phyloP scores from a whole-genome alignment of 2,797 vertebrate species.

The Cuniculus paca region DNA sequence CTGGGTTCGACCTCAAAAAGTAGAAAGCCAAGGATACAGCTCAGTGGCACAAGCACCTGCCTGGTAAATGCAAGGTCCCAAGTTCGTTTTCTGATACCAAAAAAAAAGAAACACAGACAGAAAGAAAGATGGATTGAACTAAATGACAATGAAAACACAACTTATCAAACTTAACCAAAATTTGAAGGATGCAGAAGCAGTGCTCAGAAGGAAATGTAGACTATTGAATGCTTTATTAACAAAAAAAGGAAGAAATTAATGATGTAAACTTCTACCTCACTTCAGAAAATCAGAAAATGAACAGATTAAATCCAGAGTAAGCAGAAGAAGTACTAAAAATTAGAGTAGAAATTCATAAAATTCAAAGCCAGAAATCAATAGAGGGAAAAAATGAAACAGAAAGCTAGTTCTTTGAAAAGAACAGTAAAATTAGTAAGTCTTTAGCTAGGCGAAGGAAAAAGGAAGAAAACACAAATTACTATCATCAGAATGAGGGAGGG shows the following conservation, averaged over 20 bases:
- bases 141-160: neutral
- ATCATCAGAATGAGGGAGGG: neutral
- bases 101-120: neutral
- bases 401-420: neutral
- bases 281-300: neutral
- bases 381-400: neutral
- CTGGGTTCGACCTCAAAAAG: neutral
- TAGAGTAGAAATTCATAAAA: neutral
- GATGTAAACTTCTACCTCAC: neutral
- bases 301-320: neutral
- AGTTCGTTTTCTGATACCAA: too few species aligned
- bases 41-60: too few species aligned
- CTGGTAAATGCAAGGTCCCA: too few species aligned
- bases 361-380: neutral
- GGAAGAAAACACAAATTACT: neutral
- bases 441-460: neutral
- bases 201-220: neutral
- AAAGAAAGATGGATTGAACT: neutral
- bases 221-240: neutral
- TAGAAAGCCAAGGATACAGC: too few species aligned
- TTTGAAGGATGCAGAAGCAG: neutral
- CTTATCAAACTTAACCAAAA: neutral
- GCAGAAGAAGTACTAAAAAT: neutral
- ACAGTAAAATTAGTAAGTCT: neutral
- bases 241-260: neutral